Base-by-base conservation (phyloP, 1,140 invertebrate species). In the Brachionus paranguensis region DNA sequence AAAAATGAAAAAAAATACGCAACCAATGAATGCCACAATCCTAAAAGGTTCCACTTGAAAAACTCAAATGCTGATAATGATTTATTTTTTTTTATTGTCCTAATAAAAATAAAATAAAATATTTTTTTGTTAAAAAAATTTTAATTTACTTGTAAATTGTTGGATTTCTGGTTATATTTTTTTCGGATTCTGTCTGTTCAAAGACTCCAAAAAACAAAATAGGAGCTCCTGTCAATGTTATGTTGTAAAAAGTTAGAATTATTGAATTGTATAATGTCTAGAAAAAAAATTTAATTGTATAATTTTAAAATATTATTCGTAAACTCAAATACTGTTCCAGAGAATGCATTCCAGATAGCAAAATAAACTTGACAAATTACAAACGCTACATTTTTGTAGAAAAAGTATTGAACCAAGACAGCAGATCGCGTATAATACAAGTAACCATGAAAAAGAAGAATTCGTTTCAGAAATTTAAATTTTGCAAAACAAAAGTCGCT, bases 301-400 rank as follows among this genome's bases (percentile, higher is more conserved):
- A 12, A 24, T 65, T 29, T 27, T 24, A 12, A 2, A 27, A 65
- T 20, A 5, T 5, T 55, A 29, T 24, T 50, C 4, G 3, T 47
- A 33, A 74, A 47, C 1, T 1, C n/a, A 4, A 3, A 45, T 78
- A 78, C 74, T 95, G 98, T 96, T 86, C 97, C 97, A 89, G 96
- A 97, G 89, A 99, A 99, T 88, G 97, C 97, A 90, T 96, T 99
- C 91, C 98, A 99, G 89, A 99, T 98, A 55, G 96, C 96, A 91
- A 95, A 99, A 97, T 97, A 99, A 89, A 99, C 97, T 90, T 99
- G 96, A 89, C 96, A 97, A 33, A 99, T 90, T n/a, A 97, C 99
- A 90, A 99, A 99, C 81, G 97, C 96, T 91, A 99, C 98, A 90
- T 99, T 99, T 90, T 99, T 98, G 88, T 97, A 96, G 88, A 98